Base-by-base conservation (phyloP, 2,888 invertebrate genomes). In the Dryobota labecula region DNA sequence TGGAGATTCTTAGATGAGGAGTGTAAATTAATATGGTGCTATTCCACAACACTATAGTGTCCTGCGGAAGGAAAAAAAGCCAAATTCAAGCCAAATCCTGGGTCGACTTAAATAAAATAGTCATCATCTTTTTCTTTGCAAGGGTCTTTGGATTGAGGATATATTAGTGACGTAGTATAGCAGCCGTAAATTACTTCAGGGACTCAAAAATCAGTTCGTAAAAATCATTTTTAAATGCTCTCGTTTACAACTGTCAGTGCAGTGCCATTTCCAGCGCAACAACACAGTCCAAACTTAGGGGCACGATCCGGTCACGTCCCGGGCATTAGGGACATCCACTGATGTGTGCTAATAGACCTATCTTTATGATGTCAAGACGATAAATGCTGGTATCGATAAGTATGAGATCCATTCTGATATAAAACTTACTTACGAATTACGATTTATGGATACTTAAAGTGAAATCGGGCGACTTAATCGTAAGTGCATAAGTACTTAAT, bases 391-490 rank as follows among this genome's bases (percentile, higher is more conserved):
- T 47, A 38, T 20, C 45, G 24, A 68, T 36, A 76, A 49, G 13
- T 49, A 45, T 13, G 8, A 56, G 27, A 36, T 3, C 1, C 24
- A 18, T 24, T 45, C 43, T n/a, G 3, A 15, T 18, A 63, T 54
- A 8, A 15, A 20, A 38, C 18, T 41, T 41, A 47, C 45, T 20
- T 56, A n/a, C n/a, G n/a, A n/a, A n/a, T n/a, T n/a, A 66, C 24
- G 18, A 54, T 41, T 53, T 73, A 76, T 45, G 24, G 36, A 20
- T 36, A 45, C n/a, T 43, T 36, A 38, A 43, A 30, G 56, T 41
- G 53, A 47, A 45, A 76, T 47, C 41, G 15, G n/a, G 30, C 58
- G n/a, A 58, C 8, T 51, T 43, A 20, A 33, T 45, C 38, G 13
- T 75, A 65, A 53, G 47, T 60, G 24, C 24, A 7, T 45, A 15